Evolutionary conservation across 2,797 vertebrate species (phyloP).

Genomic region (Bradypodion ventrale): DNA sequence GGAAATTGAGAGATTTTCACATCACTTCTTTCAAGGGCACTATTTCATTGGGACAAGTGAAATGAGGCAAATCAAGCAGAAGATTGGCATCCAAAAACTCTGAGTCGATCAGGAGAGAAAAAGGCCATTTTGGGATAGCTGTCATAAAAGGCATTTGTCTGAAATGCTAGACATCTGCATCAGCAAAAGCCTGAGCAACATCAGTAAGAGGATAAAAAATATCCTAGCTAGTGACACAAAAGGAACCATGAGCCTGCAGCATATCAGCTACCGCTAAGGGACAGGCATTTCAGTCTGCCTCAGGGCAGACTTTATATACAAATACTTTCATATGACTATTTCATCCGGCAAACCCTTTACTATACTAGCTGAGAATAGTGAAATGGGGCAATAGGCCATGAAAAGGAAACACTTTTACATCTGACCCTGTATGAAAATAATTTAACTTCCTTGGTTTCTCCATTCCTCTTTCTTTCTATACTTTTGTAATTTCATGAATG

Average conservation of each 20-base stretch:
- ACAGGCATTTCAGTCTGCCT: background rate
- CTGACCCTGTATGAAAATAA: constrained; percentile 16
- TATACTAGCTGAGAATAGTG: background rate
- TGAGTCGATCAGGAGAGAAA: background rate
- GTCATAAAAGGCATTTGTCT: background rate
- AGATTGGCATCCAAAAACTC: background rate
- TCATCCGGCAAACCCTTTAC: background rate
- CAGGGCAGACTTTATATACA: background rate
- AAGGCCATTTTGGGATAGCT: background rate
- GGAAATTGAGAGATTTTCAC: too few species aligned
- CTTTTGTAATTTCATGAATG: background rate
- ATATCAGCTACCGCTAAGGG: background rate
- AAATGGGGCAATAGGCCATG: constrained; percentile 12
- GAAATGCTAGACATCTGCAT: background rate
- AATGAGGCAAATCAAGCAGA: background rate
- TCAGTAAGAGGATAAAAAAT: background rate
- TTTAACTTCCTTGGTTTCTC: background rate
- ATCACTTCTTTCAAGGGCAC: background rate
- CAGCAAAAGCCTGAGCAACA: background rate
- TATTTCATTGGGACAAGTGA: background rate
- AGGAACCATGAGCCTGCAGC: background rate
- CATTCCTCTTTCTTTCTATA: constrained; percentile 2
- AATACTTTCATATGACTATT: constrained; percentile 5
- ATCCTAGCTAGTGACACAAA: background rate
- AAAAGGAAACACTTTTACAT: constrained; percentile 13